These are phyloP conservation scores for Xanthorhoe spadicearia DNA, from an alignment of 2,888 invertebrate species.

Conservation along the genomic window DNA sequence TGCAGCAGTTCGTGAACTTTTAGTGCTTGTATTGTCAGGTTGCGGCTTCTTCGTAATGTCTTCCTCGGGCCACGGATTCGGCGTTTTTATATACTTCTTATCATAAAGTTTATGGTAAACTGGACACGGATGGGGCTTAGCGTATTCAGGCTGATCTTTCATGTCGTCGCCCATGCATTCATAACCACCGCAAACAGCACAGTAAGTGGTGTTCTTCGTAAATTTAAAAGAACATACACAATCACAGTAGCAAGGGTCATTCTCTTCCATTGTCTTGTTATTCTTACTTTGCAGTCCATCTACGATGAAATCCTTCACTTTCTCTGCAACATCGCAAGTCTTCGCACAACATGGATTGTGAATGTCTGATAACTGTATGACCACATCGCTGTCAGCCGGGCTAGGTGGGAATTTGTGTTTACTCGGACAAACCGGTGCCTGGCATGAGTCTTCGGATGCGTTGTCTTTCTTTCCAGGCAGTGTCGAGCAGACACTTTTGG, in stretches of 20 bases:
- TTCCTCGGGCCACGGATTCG: slow-evolving; percentile 69
- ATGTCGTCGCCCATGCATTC: slow-evolving; percentile 74
- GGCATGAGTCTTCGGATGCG: slow-evolving; percentile 45
- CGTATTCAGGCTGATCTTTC: slow-evolving; percentile 62
- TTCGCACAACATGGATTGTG: slow-evolving; percentile 71
- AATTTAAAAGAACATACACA: slow-evolving; percentile 74
- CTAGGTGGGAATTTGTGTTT: slow-evolving; percentile 54
- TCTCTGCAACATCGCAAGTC: slow-evolving; percentile 69
- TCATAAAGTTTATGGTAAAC: slow-evolving; percentile 77
- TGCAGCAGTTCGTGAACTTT: slow-evolving; percentile 52
- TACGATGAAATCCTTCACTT: slow-evolving; percentile 71
- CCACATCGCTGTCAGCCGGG: slow-evolving; percentile 73
- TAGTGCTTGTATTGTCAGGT: slow-evolving; percentile 50
- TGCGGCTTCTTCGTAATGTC: slow-evolving; percentile 46
- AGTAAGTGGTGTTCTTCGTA: slow-evolving; percentile 73
- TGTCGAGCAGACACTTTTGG: slow-evolving; percentile 61
- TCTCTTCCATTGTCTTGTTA: slow-evolving; percentile 45
- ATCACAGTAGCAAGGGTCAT: slow-evolving; percentile 73
- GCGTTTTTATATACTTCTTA: slow-evolving; percentile 62
- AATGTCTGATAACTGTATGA: slow-evolving; percentile 66
- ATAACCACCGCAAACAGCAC: slow-evolving; percentile 75
- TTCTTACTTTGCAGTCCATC: slow-evolving; percentile 57
- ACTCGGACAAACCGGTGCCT: slow-evolving; percentile 54
- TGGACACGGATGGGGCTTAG: slow-evolving; percentile 75
- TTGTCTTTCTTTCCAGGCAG: slow-evolving; percentile 33